Evolutionary conservation across 2,888 invertebrate genomes (phyloP), one percentile per base, ranked within the genome.

Genomic region (Phalera bucephala): DNA sequence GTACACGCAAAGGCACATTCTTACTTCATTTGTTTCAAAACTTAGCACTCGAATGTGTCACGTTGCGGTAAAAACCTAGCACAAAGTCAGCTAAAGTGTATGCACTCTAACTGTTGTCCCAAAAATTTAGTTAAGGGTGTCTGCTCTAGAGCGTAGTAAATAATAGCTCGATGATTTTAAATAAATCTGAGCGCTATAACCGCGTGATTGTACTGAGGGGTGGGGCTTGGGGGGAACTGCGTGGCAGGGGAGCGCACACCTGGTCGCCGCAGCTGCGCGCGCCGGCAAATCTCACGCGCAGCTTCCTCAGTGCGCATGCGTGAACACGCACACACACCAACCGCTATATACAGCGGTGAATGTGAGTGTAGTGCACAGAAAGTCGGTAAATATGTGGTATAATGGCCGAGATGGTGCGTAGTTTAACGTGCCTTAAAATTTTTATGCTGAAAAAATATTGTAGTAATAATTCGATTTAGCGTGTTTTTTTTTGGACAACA

Each of bases 201-300:
- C 26, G 20, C 52, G n/a, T 61, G 73, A 59, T 33, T 50, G 77
- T 83, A 84, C 80, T 43, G 36, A 58, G 64, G 63, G 66, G 68
- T 61, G 67, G 72, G 65, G 64, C 49, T 45, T 61, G 70, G 65
- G 73, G 74, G 69, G 65, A 49, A 62, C 51, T 48, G 41, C 54
- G 55, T 54, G 64, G 67, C 62, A 69, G 73, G 77, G 72, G 67
- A 66, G 69, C 78, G 86, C 85, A 78, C 88, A 88, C 88, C 87
- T 87, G 88, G 87, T 66, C 75, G 73, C 67, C 85, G 87, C 88
- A 86, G 87, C 87, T 86, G 87, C 87, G 84, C 73, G 64, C 74
- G 69, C 75, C 72, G 76, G 70, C 77, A 78, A 80, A 87, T 89
- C 89, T 88, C 89, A 86, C 86, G 87, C 86, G 86, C 88, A 86